Evolutionary conservation across 2,113 vertebrate species (phyloP), one percentile per base, ranked within the genome.

Genomic region (Daubentonia madagascariensis): DNA sequence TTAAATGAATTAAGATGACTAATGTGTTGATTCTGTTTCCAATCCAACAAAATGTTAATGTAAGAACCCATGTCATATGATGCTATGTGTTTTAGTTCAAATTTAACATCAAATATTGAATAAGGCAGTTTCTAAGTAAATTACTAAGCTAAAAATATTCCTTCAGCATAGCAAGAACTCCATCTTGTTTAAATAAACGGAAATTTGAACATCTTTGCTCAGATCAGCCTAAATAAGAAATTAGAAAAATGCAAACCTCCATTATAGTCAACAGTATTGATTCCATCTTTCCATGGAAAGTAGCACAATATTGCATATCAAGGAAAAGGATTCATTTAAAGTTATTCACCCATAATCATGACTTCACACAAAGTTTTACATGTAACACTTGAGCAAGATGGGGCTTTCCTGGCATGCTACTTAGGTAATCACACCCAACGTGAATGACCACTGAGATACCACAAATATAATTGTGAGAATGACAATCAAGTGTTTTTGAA

Each of bases 1-100:
- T 73, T 98, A 99, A 99, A 99, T 4, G 57, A 98, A 98, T 98
- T 83, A 98, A 97, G 97, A 98, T 98, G 98, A 98, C 96, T 98
- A 98, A 99, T 98, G 97, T 98, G 93, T 61, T 98, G 92, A 97
- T 97, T 97, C 97, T 98, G 96, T 94, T 98, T 99, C 98, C 97
- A 93, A 88, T 98, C 97, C 98, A 98, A 97, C 76, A 92, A 98
- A 98, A 98, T 96, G 96, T 98, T 97, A 97, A 98, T 97, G 97
- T 97, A 95, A 96, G 95, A 97, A 93, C 87, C 94, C 88, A n/a
- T 96, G 98, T 98, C 97, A 97, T 57, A 96, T 90, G 79, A 96
- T 95, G 96, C 86, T 95, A 97, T 45, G 35, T 65, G 96, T 97
- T 97, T 97, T 81, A 95, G 92, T 96, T 97, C 90, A 95, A 95